Evolutionary conservation across 2,113 vertebrate species (phyloP).

Genomic region (Callithrix jacchus): DNA sequence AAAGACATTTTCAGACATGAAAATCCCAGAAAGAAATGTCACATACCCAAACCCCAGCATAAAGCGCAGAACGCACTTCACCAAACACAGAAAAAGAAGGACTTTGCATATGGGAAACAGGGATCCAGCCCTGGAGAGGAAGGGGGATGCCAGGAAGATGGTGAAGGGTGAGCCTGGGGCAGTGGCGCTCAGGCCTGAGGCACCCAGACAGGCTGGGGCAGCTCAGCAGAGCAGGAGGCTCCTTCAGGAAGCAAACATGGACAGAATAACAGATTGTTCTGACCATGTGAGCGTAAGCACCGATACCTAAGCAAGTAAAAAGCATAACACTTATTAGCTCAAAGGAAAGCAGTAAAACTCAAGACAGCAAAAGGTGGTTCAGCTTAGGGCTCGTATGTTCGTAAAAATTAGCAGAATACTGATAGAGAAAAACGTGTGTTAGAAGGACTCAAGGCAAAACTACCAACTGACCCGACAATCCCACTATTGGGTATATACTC

Average conservation of each 20-base stretch:
- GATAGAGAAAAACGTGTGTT: not conserved
- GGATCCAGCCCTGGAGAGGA: not conserved
- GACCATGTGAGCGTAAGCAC: not conserved
- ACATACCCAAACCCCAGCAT: not conserved
- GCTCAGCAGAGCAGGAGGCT: not conserved
- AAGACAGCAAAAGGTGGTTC: not conserved
- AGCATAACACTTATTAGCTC: not conserved
- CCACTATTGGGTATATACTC: too few relatives aligned
- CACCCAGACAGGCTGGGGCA: not conserved
- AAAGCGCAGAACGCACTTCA: not conserved
- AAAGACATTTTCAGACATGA: not conserved
- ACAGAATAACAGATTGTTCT: not conserved
- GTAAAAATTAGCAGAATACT: not conserved
- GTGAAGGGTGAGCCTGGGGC: not conserved
- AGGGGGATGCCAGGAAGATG: not conserved
- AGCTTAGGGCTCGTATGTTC: not conserved
- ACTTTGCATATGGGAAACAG: fast-evolving
- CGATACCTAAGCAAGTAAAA: not conserved
- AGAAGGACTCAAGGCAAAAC: too few relatives aligned
- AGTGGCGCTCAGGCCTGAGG: not conserved
- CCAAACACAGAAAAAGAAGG: not conserved
- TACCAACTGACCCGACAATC: too few relatives aligned
- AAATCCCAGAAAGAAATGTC: not conserved
- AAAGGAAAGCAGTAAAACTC: not conserved
- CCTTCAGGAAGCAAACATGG: not conserved